These are phyloP conservation scores for Mesoligia furuncula DNA, from an alignment of 2,888 invertebrate genomes.

Conservation along the genomic window DNA sequence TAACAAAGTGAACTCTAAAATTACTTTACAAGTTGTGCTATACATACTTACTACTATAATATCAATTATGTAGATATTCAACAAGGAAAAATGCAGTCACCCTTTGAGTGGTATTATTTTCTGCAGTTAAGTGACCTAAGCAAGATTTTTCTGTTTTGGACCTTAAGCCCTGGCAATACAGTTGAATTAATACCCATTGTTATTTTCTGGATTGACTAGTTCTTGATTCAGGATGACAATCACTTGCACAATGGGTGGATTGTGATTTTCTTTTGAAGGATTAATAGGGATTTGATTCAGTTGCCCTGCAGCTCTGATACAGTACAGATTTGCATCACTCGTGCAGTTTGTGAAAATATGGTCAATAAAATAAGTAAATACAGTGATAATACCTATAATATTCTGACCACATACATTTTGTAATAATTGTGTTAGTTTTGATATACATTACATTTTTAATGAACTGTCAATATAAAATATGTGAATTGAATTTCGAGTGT, in stretches of 20 bases:
- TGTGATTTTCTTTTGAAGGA: slow-evolving; percentile 13
- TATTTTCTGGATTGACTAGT: slow-evolving; percentile 14
- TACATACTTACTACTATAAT: not conserved
- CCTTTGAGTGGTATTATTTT: not conserved
- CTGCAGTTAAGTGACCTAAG: not conserved
- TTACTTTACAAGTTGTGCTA: not conserved
- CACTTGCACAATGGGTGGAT: slow-evolving; percentile 14
- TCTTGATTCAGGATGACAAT: slow-evolving; percentile 28
- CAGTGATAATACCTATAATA: not conserved
- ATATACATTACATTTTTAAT: not conserved
- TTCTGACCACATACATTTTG: not conserved
- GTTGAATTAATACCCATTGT: not conserved
- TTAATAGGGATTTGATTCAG: not conserved
- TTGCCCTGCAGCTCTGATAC: slow-evolving; percentile 15
- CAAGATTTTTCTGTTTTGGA: slow-evolving; percentile 3
- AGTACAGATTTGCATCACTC: not conserved
- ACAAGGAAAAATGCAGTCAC: slow-evolving; percentile 2
- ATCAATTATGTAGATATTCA: not conserved
- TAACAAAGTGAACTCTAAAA: not conserved
- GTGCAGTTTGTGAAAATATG: not conserved
- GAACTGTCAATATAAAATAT: not conserved
- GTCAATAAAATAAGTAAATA: slow-evolving; percentile 1
- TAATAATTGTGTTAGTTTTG: not conserved
- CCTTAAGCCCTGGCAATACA: slow-evolving; percentile 11
- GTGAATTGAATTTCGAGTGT: not conserved